Conservation (phyloP, 2,888 invertebrate genomes). For the Rotaria sp. region DNA sequence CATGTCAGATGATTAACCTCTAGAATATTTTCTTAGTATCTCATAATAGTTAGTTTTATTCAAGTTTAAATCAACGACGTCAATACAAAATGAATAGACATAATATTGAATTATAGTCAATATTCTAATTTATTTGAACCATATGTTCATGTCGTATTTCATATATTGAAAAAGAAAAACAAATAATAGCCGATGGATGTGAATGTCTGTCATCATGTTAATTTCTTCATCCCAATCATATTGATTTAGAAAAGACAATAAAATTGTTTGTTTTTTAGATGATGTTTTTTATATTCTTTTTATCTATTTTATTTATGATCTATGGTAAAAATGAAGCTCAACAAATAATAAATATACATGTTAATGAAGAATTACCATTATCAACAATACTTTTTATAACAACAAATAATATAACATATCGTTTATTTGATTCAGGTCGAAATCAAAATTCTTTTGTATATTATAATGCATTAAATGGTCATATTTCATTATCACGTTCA, state of each 20-base stretch:
- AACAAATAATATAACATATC: background rate
- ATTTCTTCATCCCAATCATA: background rate
- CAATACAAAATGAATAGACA: background rate
- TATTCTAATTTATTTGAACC: background rate
- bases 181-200: background rate
- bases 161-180: background rate
- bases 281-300: background rate
- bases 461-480: slow-evolving; percentile 31
- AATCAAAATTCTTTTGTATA: slow-evolving; percentile 19
- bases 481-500: background rate
- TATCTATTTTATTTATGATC: background rate
- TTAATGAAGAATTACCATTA: slow-evolving; percentile 36
- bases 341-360: slow-evolving; percentile 14
- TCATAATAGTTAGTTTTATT: too few relatives aligned
- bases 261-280: background rate
- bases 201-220: background rate
- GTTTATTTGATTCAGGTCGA: slow-evolving; percentile 30
- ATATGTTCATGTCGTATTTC: background rate
- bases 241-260: background rate
- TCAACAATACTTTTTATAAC: background rate
- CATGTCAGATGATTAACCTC: too few relatives aligned
- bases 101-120: background rate
- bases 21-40: too few relatives aligned
- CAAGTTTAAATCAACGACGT: too few relatives aligned
- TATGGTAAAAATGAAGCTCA: background rate